Conservation (phyloP, 64 coral and sea anemone species). For the Catalaphyllia jardinei region DNA sequence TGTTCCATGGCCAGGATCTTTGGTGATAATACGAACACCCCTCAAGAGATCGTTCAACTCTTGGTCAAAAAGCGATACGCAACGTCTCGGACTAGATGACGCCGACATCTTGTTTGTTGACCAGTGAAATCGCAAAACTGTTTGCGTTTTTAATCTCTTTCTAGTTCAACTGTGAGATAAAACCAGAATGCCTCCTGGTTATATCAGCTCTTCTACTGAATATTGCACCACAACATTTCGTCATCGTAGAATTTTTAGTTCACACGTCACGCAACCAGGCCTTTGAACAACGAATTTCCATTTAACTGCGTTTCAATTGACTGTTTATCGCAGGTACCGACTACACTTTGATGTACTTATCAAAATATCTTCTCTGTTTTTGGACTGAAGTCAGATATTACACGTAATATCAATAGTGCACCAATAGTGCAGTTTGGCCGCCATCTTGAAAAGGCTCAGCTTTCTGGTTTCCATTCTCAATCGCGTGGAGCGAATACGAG, state of each 20-base stretch:
- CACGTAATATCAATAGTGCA: neutral
- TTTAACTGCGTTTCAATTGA: neutral
- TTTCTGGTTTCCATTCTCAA: neutral
- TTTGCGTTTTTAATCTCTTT: neutral
- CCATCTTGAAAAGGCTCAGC: neutral
- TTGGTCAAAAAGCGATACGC: constrained; percentile 12
- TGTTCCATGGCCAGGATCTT: neutral
- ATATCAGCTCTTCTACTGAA: neutral
- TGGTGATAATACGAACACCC: neutral
- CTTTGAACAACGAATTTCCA: neutral
- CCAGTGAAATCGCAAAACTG: neutral
- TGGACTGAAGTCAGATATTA: neutral
- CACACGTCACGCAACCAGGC: neutral
- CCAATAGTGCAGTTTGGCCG: neutral
- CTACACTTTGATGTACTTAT: too few species aligned
- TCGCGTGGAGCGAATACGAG: neutral
- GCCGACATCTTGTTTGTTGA: neutral
- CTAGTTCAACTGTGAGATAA: neutral
- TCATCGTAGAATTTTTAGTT: neutral
- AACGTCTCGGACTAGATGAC: neutral
- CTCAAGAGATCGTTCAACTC: neutral
- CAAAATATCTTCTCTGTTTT: neutral
- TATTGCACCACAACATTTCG: constrained; percentile 27
- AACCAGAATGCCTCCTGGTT: neutral
- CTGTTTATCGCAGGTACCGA: neutral